phyloP scores from a whole-genome alignment of 2,888 invertebrate species.

The Drosophila merina region DNA sequence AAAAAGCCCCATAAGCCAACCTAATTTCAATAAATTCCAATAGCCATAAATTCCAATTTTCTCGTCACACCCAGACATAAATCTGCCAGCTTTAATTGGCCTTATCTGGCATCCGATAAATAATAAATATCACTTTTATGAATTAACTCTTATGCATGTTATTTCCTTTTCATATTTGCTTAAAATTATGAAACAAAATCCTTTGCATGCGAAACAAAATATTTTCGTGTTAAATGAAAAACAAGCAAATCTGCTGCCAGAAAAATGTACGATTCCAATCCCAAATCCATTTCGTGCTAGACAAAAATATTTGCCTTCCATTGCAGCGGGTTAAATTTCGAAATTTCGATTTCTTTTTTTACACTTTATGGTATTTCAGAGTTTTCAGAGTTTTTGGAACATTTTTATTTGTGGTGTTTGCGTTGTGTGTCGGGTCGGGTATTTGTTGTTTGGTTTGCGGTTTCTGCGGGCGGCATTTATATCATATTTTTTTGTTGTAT shows the following conservation, averaged over 20 bases:
- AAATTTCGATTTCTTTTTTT: constrained; percentile 18
- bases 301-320: constrained; percentile 76
- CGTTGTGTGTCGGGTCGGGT: constrained; percentile 34
- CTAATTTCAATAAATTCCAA: not conserved
- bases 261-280: constrained; percentile 36
- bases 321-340: constrained; percentile 66
- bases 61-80: constrained; percentile 11
- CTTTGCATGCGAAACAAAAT: constrained; percentile 58
- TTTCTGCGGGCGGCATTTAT: constrained; percentile 75
- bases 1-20: not conserved
- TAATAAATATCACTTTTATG: constrained; percentile 43
- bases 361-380: constrained; percentile 47
- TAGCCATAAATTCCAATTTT: constrained; percentile 16
- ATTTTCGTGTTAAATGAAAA: constrained; percentile 69
- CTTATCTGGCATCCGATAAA: constrained; percentile 30
- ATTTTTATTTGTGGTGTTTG: constrained; percentile 38
- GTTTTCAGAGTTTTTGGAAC: constrained; percentile 56
- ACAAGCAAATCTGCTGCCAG: constrained; percentile 61
- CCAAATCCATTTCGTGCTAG: constrained; percentile 59
- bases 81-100: constrained; percentile 36
- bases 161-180: constrained; percentile 56
- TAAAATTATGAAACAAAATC: constrained; percentile 71
- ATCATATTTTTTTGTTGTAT: constrained; percentile 69
- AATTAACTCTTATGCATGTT: constrained; percentile 31
- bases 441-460: constrained; percentile 70